A percentile compares a stretch with the other conserved stretches of the same genome.
phyloP scores from a whole-genome alignment of 1,140 invertebrate genomes.

The Brachionus calyciflorus region DNA sequence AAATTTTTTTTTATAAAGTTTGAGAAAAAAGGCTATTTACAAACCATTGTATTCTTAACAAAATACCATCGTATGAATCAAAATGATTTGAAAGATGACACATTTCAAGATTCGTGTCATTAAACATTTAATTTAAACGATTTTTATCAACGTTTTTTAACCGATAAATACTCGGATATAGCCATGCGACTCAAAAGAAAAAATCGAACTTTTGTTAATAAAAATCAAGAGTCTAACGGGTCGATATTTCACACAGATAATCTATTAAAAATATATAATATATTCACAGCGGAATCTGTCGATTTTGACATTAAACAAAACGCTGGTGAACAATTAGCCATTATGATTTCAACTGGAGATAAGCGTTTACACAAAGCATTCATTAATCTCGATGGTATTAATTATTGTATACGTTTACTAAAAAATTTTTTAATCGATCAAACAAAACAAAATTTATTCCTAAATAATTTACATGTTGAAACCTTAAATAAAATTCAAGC shows the following conservation, averaged over 20 bases:
- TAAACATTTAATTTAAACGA: background rate
- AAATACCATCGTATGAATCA: conserved; percentile 30
- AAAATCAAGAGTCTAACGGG: background rate
- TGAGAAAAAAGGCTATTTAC: conserved; percentile 27
- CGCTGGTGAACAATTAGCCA: conserved; percentile 26
- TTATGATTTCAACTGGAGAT: conserved; percentile 42
- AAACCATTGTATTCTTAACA: conserved; percentile 36
- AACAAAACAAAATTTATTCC: background rate
- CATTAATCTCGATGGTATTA: conserved; percentile 31
- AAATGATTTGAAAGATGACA: conserved; percentile 5
- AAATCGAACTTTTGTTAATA: background rate
- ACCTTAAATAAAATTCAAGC: conserved; percentile 11
- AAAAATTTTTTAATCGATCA: background rate
- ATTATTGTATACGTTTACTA: conserved; percentile 21
- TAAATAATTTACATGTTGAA: background rate
- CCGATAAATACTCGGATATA: conserved; percentile 34
- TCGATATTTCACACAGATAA: conserved; percentile 40
- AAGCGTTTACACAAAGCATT: conserved; percentile 20
- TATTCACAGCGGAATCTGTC: conserved; percentile 18
- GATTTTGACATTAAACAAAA: conserved; percentile 30
- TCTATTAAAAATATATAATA: conserved; percentile 28
- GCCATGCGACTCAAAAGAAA: background rate
- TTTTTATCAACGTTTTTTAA: background rate
- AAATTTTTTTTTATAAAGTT: background rate
- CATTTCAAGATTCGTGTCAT: background rate